Evolutionary conservation across 2,113 vertebrate genomes (phyloP).

Genomic region (Bettongia penicillata): DNA sequence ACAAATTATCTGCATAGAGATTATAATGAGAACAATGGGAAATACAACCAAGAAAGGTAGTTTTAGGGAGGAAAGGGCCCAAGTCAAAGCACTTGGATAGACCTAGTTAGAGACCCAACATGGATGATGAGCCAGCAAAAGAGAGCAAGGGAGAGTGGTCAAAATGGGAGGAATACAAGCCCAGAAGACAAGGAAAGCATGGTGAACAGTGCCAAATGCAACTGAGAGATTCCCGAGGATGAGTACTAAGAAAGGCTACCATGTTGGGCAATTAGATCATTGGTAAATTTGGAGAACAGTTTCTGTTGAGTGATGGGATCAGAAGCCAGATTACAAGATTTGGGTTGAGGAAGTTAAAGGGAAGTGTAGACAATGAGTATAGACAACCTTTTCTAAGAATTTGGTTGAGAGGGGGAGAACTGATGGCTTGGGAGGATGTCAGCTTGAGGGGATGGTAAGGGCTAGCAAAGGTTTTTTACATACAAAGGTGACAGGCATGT

Average conservation of each 20-base stretch:
- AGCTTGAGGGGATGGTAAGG: neutral
- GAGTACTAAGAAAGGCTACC: neutral
- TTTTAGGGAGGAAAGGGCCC: neutral
- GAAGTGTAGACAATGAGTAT: too few relatives aligned
- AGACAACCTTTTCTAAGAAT: too few relatives aligned
- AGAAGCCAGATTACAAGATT: neutral
- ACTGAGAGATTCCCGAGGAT: neutral
- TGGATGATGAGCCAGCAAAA: neutral
- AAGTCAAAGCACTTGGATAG: neutral
- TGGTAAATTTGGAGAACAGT: neutral
- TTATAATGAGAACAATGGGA: neutral
- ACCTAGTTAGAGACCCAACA: neutral
- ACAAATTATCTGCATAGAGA: neutral
- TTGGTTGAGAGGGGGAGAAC: too few relatives aligned
- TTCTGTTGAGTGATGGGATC: neutral
- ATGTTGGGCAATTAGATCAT: neutral
- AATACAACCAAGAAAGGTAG: neutral
- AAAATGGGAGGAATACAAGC: neutral
- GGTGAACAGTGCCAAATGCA: neutral
- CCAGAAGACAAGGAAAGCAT: neutral
- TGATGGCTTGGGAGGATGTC: too few relatives aligned
- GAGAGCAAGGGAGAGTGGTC: neutral
- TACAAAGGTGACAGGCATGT: neutral
- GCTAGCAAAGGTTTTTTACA: neutral
- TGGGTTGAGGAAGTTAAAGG: neutral